Evolutionary conservation across 2,113 vertebrate species (phyloP).

Genomic region (Lophochroa leadbeateri): DNA sequence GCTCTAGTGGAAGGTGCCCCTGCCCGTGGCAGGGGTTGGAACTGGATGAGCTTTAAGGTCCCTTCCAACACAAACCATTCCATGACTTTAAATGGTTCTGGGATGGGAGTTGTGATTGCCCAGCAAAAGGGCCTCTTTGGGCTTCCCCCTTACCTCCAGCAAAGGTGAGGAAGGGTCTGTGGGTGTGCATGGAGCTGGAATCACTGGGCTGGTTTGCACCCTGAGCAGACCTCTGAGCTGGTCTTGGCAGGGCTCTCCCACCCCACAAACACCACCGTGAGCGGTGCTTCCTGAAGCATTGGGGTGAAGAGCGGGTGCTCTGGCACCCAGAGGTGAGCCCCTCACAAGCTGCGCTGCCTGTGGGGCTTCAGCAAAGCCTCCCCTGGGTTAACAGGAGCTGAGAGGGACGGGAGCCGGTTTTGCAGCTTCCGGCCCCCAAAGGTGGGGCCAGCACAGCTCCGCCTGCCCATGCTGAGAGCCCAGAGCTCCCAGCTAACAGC

Average conservation of each 20-base stretch:
- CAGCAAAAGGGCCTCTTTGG: not conserved
- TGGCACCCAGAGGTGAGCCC: not conserved
- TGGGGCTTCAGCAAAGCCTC: not conserved
- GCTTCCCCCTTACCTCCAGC: not conserved
- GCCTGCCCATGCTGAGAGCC: not conserved
- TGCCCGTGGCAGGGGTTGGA: too few relatives aligned
- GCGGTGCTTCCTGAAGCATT: not conserved
- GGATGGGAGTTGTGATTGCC: not conserved
- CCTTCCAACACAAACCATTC: too few relatives aligned
- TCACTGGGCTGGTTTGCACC: not conserved
- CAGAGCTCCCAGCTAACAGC: not conserved
- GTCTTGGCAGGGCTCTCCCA: not conserved
- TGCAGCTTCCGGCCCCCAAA: not conserved
- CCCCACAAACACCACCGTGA: fast-evolving
- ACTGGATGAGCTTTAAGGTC: too few relatives aligned
- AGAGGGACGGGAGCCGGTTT: not conserved
- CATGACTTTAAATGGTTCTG: not conserved
- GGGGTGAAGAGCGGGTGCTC: not conserved
- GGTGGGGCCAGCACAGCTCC: not conserved
- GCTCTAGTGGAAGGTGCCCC: too few relatives aligned
- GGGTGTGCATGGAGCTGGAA: not conserved
- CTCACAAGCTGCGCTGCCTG: not conserved
- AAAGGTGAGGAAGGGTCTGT: not conserved
- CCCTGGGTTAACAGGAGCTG: not conserved
- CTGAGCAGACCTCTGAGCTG: fast-evolving